Base-by-base conservation (phyloP, 2,113 vertebrate species). In the Excalfactoria chinensis region DNA sequence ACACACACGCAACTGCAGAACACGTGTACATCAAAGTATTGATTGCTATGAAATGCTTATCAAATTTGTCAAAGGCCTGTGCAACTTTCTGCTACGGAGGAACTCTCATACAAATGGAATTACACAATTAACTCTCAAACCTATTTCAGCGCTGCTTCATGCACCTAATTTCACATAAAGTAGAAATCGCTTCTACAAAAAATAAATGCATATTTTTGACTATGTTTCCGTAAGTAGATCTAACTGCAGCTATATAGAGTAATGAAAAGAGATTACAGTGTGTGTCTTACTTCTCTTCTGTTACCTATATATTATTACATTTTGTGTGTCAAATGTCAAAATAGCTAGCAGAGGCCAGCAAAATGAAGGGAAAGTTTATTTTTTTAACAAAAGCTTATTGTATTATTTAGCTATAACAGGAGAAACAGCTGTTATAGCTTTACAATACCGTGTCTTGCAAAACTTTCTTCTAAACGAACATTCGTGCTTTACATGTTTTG, bases 401-500 rank as follows among this genome's bases (percentile, higher is more conserved):
- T 60, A 87, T 13, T 82, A 44, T 75, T 81, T 73, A 79, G 69
- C 63, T 80, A 10, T 44, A 87, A 80, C 20, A 51, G 48, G 48
- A 94, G 56, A 82, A 96, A 58, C 91, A 95, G 93, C 95, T 93
- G 91, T 94, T 93, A 93, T 68, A 82, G 87, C 85, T 95, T 93
- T 95, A 94, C 77, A 94, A 70, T 86, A 77, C 88, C 49, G 49
- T 13, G 59, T 82, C 91, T 93, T 95, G 91, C 89, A 95, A 95
- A 96, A 96, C 83, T 80, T 94, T 80, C 68, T 55, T 86, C 82
- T 74, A 81, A 93, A 93, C 0, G 3, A 56, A 79, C 86, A 70
- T 78, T 90, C 49, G 56, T 93, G 89, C 83, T 90, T 76, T 77
- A 58, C 87, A 93, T 88, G 89, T 84, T 93, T 93, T 95, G 93